phyloP scores from a whole-genome alignment of 1,140 invertebrate genomes.

The Leptinotarsa texana region DNA sequence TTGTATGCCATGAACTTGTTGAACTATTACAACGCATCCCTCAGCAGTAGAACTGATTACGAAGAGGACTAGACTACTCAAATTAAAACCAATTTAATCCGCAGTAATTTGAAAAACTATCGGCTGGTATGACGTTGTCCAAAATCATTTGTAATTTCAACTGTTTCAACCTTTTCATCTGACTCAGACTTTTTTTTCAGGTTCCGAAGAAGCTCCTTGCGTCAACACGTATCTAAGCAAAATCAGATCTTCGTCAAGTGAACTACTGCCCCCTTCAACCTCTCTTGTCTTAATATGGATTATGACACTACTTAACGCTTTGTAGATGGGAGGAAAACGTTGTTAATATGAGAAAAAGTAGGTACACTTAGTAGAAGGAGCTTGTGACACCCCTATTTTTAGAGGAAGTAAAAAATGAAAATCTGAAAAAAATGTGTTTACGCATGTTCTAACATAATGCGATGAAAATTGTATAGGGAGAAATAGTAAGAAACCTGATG shows the following conservation, averaged over 20 bases:
- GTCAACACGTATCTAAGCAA: slow-evolving; percentile 49
- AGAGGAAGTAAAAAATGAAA: neutral
- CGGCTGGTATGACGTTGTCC: too few species aligned
- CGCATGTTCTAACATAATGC: slow-evolving; percentile 1
- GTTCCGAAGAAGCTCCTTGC: slow-evolving; percentile 45
- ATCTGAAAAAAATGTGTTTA: slow-evolving; percentile 14
- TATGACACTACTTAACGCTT: slow-evolving; percentile 12
- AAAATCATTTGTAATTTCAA: too few species aligned
- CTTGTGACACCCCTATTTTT: slow-evolving; percentile 24
- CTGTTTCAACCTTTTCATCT: too few species aligned
- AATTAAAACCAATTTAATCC: too few species aligned
- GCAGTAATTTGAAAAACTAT: too few species aligned
- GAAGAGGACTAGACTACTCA: too few species aligned
- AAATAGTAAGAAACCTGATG: neutral
- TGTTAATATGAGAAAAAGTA: neutral
- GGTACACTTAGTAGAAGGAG: slow-evolving; percentile 22
- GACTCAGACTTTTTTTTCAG: slow-evolving; percentile 34
- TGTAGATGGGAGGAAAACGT: slow-evolving; percentile 18
- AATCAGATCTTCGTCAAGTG: slow-evolving; percentile 38
- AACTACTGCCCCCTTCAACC: slow-evolving; percentile 20
- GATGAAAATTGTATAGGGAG: neutral
- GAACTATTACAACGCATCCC: too few species aligned
- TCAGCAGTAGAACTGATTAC: too few species aligned
- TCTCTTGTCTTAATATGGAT: slow-evolving; percentile 27
- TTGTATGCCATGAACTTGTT: too few species aligned